phyloP scores from a whole-genome alignment of 2,888 invertebrate genomes.

The Mesopsocus fuscifrons region DNA sequence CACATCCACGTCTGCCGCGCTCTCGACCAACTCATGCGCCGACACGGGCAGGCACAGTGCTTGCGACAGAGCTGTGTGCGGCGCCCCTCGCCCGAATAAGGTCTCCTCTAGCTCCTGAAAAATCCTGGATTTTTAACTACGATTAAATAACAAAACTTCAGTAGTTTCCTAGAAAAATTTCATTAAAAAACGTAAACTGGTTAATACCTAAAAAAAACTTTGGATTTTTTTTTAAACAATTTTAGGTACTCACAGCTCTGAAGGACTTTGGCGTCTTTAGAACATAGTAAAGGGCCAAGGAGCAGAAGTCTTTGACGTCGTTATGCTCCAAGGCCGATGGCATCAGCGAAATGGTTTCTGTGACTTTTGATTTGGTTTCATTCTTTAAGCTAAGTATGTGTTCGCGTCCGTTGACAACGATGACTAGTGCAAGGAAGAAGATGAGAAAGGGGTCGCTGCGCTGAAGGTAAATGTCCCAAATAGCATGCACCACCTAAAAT shows the following conservation, averaged over 20 bases:
- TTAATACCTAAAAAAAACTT: too few species aligned
- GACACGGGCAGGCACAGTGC: conserved; percentile 92
- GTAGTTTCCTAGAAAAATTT: background rate
- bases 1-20: conserved; percentile 32
- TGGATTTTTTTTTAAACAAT: too few species aligned
- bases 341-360: conserved; percentile 48
- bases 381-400: conserved; percentile 60
- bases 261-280: conserved; percentile 85
- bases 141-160: conserved; percentile 7
- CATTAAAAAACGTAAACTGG: too few species aligned
- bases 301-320: conserved; percentile 93
- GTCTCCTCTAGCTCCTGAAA: conserved; percentile 19
- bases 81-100: conserved; percentile 33
- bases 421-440: conserved; percentile 85
- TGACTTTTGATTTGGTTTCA: conserved; percentile 45
- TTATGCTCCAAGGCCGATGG: conserved; percentile 78
- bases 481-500: conserved; percentile 71
- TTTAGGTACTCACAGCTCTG: conserved; percentile 43
- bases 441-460: conserved; percentile 90
- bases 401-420: conserved; percentile 83
- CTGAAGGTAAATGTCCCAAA: conserved; percentile 97
- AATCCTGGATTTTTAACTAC: too few species aligned
- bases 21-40: conserved; percentile 78
- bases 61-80: conserved; percentile 45
- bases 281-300: conserved; percentile 89